Evolutionary conservation across 2,113 vertebrate genomes (phyloP).

Genomic region (Xenopus borealis): DNA sequence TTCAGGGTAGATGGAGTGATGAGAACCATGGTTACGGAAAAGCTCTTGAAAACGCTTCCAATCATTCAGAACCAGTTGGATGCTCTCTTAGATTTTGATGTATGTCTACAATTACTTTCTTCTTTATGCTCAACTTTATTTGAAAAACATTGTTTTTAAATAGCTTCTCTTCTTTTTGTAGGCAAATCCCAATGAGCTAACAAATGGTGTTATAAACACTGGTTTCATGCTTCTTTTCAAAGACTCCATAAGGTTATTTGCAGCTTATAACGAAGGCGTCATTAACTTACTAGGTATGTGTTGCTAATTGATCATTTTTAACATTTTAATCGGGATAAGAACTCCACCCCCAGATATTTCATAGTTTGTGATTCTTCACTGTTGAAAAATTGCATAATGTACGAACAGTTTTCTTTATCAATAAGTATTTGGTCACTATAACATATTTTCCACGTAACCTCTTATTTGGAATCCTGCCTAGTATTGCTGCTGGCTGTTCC

Average conservation of each 20-base stretch:
- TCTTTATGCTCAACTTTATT: not conserved
- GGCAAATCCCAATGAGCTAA: conserved; percentile 91
- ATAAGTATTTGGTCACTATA: not conserved
- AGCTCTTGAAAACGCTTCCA: conserved; percentile 88
- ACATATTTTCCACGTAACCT: too few relatives aligned
- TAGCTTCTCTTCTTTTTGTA: conserved; percentile 53
- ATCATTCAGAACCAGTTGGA: conserved; percentile 94
- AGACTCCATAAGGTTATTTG: conserved; percentile 93
- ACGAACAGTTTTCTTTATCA: not conserved
- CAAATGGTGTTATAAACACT: conserved; percentile 88
- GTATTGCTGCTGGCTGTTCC: too few relatives aligned
- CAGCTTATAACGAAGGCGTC: conserved; percentile 93
- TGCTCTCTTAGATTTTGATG: conserved; percentile 92
- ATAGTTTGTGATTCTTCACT: too few relatives aligned
- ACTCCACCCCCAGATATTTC: too few relatives aligned
- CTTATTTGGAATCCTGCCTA: too few relatives aligned
- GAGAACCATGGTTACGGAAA: conserved; percentile 89
- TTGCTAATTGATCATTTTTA: not conserved
- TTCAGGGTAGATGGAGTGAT: conserved; percentile 83
- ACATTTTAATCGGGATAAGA: too few relatives aligned
- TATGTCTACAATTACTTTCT: conserved; percentile 53
- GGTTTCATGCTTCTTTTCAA: conserved; percentile 96
- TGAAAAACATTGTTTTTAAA: not conserved
- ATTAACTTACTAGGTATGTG: conserved; percentile 90
- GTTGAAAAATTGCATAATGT: not conserved